Percentiles rank a stretch among this genome's conserved stretches.
phyloP scores from a whole-genome alignment of 2,797 vertebrate species.

The Thunnus albacares region DNA sequence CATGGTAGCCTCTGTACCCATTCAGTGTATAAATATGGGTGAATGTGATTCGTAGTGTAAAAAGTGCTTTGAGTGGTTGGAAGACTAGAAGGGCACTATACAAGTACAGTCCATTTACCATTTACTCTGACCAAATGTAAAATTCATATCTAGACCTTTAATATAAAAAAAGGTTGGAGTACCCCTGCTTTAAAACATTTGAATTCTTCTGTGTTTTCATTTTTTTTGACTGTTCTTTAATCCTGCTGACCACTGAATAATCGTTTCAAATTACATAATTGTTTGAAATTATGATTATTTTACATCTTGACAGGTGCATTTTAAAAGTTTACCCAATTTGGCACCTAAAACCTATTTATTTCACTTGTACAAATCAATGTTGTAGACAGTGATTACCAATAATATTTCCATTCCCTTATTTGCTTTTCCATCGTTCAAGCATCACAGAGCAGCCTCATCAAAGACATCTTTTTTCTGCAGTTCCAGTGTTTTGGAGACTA shows the following conservation, averaged over 20 bases:
- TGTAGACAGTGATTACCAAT: background rate
- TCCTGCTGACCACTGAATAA: background rate
- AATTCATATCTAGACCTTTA: background rate
- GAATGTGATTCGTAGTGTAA: too few species aligned
- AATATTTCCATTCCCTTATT: background rate
- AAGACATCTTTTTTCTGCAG: background rate
- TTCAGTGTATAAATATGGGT: too few species aligned
- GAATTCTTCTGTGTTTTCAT: background rate
- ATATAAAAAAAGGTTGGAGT: background rate
- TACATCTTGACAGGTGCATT: background rate
- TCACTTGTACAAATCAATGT: background rate
- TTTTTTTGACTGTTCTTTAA: background rate
- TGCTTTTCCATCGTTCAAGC: background rate
- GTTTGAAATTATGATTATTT: background rate
- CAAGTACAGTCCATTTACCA: too few species aligned
- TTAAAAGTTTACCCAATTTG: background rate
- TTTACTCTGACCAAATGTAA: background rate
- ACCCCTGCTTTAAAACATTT: background rate
- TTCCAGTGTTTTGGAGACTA: constrained; percentile 33
- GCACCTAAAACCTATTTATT: background rate
- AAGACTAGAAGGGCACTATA: too few species aligned
- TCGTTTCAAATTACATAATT: too few species aligned
- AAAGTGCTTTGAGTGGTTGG: too few species aligned
- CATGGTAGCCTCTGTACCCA: too few species aligned
- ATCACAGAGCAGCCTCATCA: constrained; percentile 14